Evolutionary conservation across 2,888 invertebrate genomes (phyloP).

Genomic region (Macaria liturata): DNA sequence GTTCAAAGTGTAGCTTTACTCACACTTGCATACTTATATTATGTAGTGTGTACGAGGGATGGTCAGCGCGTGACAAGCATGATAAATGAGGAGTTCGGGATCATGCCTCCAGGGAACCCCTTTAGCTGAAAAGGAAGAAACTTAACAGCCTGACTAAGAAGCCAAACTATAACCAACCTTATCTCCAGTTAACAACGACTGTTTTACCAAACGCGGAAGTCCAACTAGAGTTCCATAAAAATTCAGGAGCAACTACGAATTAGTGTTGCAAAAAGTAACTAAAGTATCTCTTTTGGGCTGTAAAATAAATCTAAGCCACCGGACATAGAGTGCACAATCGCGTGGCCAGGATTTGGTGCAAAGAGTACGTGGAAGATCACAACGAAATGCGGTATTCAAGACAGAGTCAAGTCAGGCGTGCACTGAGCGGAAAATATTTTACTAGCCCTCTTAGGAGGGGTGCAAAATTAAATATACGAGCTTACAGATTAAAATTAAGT

Average conservation of each 20-base stretch:
- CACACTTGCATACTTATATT: slow-evolving; percentile 46
- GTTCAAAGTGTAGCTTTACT: slow-evolving; percentile 46
- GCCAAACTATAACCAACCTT: slow-evolving; percentile 46
- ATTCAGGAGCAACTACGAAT: slow-evolving; percentile 65
- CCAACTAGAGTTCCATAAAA: slow-evolving; percentile 59
- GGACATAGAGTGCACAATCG: slow-evolving; percentile 49
- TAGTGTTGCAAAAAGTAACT: slow-evolving; percentile 72
- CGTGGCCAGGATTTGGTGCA: slow-evolving; percentile 36
- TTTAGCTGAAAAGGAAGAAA: slow-evolving; percentile 65
- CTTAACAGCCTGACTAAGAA: slow-evolving; percentile 48
- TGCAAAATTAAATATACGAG: slow-evolving; percentile 24
- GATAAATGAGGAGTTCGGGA: slow-evolving; percentile 79
- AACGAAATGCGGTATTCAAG: slow-evolving; percentile 69
- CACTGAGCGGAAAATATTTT: slow-evolving; percentile 68
- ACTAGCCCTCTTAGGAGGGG: slow-evolving; percentile 35
- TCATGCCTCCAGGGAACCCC: slow-evolving; percentile 77
- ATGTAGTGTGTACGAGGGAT: slow-evolving; percentile 74
- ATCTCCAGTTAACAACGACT: slow-evolving; percentile 36
- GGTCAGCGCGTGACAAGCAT: slow-evolving; percentile 82
- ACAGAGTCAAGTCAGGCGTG: slow-evolving; percentile 63
- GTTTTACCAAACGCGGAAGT: slow-evolving; percentile 30
- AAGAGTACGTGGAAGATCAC: slow-evolving; percentile 50
- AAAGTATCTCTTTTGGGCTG: slow-evolving; percentile 42
- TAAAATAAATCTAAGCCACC: slow-evolving; percentile 42
- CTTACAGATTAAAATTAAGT: slow-evolving; percentile 19